These are phyloP conservation scores for Eueides isabella DNA, from an alignment of 1,140 invertebrate species.

Conservation along the genomic window DNA sequence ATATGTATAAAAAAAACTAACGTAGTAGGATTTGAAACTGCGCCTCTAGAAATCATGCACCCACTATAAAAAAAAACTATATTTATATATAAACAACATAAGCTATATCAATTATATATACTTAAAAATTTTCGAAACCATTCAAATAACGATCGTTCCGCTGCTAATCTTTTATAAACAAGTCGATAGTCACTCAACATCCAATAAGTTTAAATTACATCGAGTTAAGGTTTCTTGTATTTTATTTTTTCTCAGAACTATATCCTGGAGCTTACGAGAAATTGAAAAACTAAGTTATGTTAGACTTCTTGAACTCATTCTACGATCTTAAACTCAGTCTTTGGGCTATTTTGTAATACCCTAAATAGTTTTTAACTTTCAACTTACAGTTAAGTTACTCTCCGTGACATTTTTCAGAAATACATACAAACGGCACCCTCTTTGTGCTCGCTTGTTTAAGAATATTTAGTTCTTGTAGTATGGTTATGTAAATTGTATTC, in stretches of 20 bases:
- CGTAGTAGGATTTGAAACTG: not conserved
- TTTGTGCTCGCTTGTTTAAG: too few species aligned
- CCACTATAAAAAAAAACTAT: too few species aligned
- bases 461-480: too few species aligned
- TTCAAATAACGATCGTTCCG: not conserved
- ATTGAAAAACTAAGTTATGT: conserved; percentile 20
- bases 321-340: not conserved
- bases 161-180: not conserved
- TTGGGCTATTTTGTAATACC: not conserved
- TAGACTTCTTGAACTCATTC: conserved; percentile 17
- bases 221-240: not conserved
- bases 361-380: not conserved
- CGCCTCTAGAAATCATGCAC: too few species aligned
- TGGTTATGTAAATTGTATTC: too few species aligned
- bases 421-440: too few species aligned
- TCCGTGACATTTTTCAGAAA: too few species aligned
- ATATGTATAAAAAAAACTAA: too few species aligned
- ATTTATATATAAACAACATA: too few species aligned
- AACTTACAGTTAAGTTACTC: too few species aligned
- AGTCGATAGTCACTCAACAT: conserved; percentile 4
- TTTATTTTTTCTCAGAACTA: not conserved
- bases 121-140: too few species aligned
- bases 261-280: not conserved
- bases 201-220: conserved; percentile 8
- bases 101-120: too few species aligned